Base-by-base conservation (phyloP, 2,888 invertebrate genomes). In the Drosophila antonietae region DNA sequence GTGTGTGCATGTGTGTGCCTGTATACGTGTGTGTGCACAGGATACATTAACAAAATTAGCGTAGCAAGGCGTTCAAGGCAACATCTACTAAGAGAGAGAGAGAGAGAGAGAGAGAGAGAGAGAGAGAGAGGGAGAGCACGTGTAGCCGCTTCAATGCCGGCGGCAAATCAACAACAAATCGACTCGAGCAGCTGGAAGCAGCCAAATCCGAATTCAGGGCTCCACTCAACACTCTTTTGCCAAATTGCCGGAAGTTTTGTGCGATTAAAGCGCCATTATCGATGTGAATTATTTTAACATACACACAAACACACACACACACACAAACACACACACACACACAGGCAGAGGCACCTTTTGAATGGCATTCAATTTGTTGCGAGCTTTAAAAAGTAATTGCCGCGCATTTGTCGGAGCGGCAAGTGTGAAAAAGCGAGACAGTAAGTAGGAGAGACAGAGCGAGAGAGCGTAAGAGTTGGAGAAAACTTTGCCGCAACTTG, bases 41-140 rank as follows among this genome's bases (percentile, higher is more conserved):
- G 85, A 82, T 85, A 85, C 88, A 85, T 85, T 88, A 85, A 85
- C 83, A 81, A 85, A 85, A 85, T 85, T 85, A 85, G 88, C 85
- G 78, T 82, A 82, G 75, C 73, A 69, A 80, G 63, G 46, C 67
- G 62, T 68, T 73, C 73, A 69, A 80, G 63, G 46, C 67, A 64
- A 69, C 76, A 31, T 68, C 70, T 56, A 74, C 65, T 7, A 10
- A 43, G 10, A 43, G 18, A 43, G 18, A 43, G 18, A 15, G 15
- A 47, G 3, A 23, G 3, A 23, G 12, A 20, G 2, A 46, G 1
- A 31, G 8, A 28, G 15, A 49, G 61, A 46, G 3, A 23, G 2
- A 44, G 12, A 20, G 2, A 46, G 1, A 47, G n/a, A n/a, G n/a
- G n/a, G n/a, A n/a, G 15, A 28, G 15, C 31, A 61, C 60, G 63